Evolutionary conservation across 2,113 vertebrate species (phyloP).

Genomic region (Riparia riparia): DNA sequence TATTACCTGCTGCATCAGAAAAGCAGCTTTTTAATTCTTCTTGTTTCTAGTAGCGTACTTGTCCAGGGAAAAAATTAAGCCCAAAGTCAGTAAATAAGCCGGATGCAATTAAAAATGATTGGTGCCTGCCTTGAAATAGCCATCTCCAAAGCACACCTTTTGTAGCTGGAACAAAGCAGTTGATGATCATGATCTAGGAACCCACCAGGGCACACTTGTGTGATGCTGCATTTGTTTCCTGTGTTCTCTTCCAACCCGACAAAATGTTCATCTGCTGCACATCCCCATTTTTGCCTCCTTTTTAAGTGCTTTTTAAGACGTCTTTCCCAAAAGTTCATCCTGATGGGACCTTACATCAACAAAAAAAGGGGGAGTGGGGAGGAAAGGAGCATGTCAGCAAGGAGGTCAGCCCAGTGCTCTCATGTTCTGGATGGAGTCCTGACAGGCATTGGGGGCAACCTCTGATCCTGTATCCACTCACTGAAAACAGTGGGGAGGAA

Average conservation of each 20-base stretch:
- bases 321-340: not conserved
- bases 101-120: not conserved
- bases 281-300: not conserved
- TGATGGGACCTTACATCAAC: not conserved
- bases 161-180: not conserved
- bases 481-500: not conserved
- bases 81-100: not conserved
- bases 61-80: not conserved
- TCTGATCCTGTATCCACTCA: not conserved
- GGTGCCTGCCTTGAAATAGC: not conserved
- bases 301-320: not conserved
- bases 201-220: not conserved
- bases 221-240: not conserved
- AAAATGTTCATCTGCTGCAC: not conserved
- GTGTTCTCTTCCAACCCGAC: rapidly evolving
- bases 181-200: not conserved
- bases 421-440: not conserved
- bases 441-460: not conserved
- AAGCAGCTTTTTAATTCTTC: not conserved
- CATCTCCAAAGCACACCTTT: not conserved
- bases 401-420: rapidly evolving
- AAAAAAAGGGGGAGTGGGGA: not conserved
- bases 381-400: not conserved
- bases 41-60: not conserved
- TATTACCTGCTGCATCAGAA: not conserved